A percentile compares a stretch with the other conserved stretches of the same genome.
Conservation (phyloP, 1,140 invertebrate species). For the Drosophila funebris region DNA sequence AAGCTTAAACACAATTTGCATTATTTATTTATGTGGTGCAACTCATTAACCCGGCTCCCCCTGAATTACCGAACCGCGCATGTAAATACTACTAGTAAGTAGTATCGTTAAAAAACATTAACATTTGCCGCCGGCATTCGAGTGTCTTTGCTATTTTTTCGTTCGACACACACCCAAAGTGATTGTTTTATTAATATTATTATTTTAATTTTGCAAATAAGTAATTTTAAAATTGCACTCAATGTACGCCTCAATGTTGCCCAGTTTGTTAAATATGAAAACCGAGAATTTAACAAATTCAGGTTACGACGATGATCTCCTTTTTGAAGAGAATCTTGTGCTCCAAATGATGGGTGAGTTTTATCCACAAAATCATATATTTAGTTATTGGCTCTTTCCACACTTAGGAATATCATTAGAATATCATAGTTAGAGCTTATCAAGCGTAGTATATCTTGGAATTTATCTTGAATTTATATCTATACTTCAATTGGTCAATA, state of each 20-base stretch:
- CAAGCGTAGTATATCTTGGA: neutral
- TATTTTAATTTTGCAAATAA: slow-evolving; percentile 81
- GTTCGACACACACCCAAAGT: too few species aligned
- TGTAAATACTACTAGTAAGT: slow-evolving; percentile 7
- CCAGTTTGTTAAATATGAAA: slow-evolving; percentile 81
- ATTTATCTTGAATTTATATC: slow-evolving; percentile 7
- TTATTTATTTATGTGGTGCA: slow-evolving; percentile 64
- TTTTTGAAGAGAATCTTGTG: slow-evolving; percentile 72
- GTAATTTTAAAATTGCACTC: too few species aligned
- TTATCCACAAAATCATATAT: neutral
- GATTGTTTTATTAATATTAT: too few species aligned
- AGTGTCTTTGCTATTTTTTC: slow-evolving; percentile 62
- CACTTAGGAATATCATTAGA: neutral
- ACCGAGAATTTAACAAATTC: slow-evolving; percentile 75
- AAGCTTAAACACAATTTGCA: slow-evolving; percentile 33
- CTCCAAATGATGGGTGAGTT: slow-evolving; percentile 82
- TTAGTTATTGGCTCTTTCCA: neutral
- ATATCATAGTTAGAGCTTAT: slow-evolving; percentile 1
- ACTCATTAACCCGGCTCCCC: slow-evolving; percentile 30
- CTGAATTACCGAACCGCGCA: neutral
- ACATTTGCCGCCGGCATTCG: slow-evolving; percentile 27
- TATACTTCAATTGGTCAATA: slow-evolving; percentile 9
- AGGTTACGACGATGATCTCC: slow-evolving; percentile 73
- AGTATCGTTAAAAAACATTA: slow-evolving; percentile 19
- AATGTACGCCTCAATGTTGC: slow-evolving; percentile 75